Conservation (phyloP, 2,113 vertebrate genomes). For the Marmota monax region DNA sequence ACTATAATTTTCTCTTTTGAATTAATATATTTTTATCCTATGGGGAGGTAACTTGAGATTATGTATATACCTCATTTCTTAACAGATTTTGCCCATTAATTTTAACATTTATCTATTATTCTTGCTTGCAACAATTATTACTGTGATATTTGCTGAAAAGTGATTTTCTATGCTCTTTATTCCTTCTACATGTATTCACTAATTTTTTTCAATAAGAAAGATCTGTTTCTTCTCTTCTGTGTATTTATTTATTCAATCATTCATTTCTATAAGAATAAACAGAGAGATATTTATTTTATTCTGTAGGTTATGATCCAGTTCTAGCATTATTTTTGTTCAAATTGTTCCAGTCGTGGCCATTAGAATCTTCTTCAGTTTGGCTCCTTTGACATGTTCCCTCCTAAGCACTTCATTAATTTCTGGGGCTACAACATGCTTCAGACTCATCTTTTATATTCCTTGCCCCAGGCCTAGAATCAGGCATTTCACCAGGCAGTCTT, state of each 20-base stretch:
- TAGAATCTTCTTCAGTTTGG: neutral
- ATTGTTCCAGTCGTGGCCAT: neutral
- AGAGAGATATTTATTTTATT: neutral
- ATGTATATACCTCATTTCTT: neutral
- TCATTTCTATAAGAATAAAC: neutral
- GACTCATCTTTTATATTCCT: neutral
- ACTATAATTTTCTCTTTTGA: neutral
- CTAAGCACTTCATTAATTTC: neutral
- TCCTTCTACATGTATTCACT: neutral
- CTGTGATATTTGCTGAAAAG: neutral
- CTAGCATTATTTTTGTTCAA: conserved; percentile 1
- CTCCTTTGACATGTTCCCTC: neutral
- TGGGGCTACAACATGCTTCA: neutral
- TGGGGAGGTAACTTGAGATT: neutral
- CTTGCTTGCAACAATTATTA: conserved; percentile 22
- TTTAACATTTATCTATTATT: neutral
- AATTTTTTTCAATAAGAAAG: neutral
- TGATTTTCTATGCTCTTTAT: neutral
- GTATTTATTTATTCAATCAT: neutral
- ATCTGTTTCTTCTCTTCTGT: neutral
- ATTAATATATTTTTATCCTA: neutral
- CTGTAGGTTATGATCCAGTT: neutral
- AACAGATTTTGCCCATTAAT: neutral
- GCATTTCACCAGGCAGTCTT: neutral
- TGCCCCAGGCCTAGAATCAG: neutral